Evolutionary conservation across 2,888 invertebrate genomes (phyloP), one percentile per base, ranked within the genome.

Genomic region (Bugula neritina): DNA sequence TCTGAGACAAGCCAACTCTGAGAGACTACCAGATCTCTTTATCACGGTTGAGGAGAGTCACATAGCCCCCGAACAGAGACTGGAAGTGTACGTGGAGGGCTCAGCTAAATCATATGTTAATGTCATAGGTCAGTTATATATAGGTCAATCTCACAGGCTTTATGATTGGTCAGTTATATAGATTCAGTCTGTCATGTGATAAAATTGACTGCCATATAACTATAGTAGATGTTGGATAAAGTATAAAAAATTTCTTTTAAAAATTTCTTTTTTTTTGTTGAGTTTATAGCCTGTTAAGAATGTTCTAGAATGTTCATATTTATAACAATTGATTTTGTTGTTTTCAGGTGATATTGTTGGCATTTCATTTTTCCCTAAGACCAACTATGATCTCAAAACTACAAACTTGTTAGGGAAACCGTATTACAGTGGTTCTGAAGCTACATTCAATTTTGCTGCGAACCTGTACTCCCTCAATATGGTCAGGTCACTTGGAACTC

Each of bases 401-500:
- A 82, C 81, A 63, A 81, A 80, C 72, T 77, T 84, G 29, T 77
- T 88, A 73, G 81, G 83, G 31, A 82, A 85, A 74, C 84, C 85
- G 0, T 84, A 85, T 31, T 86, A 86, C 72, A 85, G 86, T 1
- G 95, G 91, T 0, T 97, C 98, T 83, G 94, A 95, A 84, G 94
- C 93, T 82, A 92, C 96, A 88, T 98, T 94, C 86, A 94, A 94
- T 77, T 95, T 98, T 85, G 96, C 96, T 0, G 92, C 92, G 23
- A 96, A 94, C 85, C 89, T 96, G 84, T 92, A 93, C 85, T 92
- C 93, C 0, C 90, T 92, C 0, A 87, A 92, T 80, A 96, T 94
- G 85, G 93, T 96, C 91, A 88, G 94, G 10, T 87, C 70, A n/a
- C 17, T 70, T 2, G 52, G 52, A 17, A 70, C 2, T 10, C 23